Base-by-base conservation (phyloP, 92 coral and sea anemone genomes). In the Umimayanthus kanabou region DNA sequence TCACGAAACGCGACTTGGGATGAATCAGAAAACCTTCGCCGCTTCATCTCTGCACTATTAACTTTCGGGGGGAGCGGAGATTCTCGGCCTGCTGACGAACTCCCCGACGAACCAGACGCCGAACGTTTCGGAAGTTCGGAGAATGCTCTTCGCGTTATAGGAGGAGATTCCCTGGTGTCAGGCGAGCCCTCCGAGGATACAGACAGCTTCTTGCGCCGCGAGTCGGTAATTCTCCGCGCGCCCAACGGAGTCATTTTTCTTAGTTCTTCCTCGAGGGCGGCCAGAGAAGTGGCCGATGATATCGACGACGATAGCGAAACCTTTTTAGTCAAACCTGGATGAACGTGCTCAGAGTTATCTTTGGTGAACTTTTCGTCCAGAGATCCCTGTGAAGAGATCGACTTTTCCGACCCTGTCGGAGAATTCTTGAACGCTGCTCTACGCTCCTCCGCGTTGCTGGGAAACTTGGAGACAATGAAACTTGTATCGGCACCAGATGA, bases 211-310 rank as follows among this genome's bases (percentile, higher is more conserved):
- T 91, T 91, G 8, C 76, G 80, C 73, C 84, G 90, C 9, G 88
- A 33, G 20, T 90, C 93, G 7, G 92, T 87, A 30, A 88, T 76
- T 76, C 88, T 91, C 10, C 96, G 85, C n/a, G 93, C 58, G 9
- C 90, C 94, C 23, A 72, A 76, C 8, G 98, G 98, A 6, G 98
- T 91, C 40, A 93, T 93, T 88, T 90, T 93, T 61, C 92, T 89
- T 33, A 95, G 89, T 83, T 95, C 98, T 64, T 93, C 93, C 78
- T 95, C 98, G 25, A 95, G 89, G 28, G 91, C 93, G 11, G 93
- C 90, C 4, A 91, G 94, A 14, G 90, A 88, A n/a, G 94, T 72
- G 23, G 89, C 79, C 4, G 78, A 80, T 49, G 87, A 71, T 22
- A 85, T 55, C 30, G 90, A 85, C 25, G 91, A 39, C 0, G 87